These are phyloP conservation scores for Ginglymostoma cirratum DNA, from an alignment of 2,113 vertebrate genomes.

Conservation along the genomic window DNA sequence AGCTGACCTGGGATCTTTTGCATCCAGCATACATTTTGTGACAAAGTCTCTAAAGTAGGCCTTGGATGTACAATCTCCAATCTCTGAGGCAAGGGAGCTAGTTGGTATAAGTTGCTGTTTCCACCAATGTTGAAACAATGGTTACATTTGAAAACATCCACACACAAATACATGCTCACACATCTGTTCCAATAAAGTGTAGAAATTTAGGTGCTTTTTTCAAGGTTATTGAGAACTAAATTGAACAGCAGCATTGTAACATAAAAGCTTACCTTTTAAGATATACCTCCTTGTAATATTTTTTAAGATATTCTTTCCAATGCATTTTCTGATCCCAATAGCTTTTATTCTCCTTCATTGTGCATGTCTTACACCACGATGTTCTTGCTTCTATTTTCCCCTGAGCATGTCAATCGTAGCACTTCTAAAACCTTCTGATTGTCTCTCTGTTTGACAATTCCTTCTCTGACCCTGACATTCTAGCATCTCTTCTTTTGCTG, in stretches of 20 bases:
- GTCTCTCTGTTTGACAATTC: neutral
- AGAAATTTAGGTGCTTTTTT: neutral
- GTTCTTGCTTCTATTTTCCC: neutral
- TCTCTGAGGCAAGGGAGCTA: neutral
- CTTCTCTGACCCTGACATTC: neutral
- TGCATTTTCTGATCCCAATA: neutral
- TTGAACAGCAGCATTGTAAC: neutral
- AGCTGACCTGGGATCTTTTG: neutral
- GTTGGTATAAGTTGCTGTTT: neutral
- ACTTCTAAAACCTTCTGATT: neutral
- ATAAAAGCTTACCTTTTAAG: neutral
- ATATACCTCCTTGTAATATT: neutral
- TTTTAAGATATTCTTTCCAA: neutral
- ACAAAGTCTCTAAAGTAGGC: neutral
- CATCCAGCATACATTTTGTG: neutral
- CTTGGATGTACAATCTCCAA: neutral
- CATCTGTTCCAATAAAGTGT: neutral
- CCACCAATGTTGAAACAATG: neutral
- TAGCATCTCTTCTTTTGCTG: neutral
- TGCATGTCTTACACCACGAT: neutral
- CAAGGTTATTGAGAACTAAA: neutral
- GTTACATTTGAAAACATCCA: neutral
- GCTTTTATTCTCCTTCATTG: neutral
- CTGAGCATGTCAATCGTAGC: neutral
- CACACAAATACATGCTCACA: neutral